These are phyloP conservation scores for Sander vitreus DNA, from an alignment of 2,113 vertebrate genomes.

Conservation along the genomic window DNA sequence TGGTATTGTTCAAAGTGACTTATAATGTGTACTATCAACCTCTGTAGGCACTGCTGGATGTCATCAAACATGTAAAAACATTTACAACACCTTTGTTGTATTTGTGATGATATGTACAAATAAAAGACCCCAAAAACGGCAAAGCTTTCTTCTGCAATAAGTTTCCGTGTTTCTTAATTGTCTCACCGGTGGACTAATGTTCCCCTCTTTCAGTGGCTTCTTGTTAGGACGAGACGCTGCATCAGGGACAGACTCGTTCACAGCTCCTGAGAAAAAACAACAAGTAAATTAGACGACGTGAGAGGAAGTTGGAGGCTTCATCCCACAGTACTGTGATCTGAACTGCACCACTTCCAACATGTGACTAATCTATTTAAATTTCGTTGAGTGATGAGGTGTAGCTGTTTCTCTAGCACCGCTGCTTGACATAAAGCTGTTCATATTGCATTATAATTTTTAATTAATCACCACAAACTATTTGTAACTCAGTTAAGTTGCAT, in stretches of 20 bases:
- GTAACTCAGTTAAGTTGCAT: not conserved
- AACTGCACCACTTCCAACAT: not conserved
- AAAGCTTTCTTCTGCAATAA: not conserved
- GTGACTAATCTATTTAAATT: not conserved
- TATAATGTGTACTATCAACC: not conserved
- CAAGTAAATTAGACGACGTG: not conserved
- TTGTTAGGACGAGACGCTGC: not conserved
- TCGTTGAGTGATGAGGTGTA: too few species aligned
- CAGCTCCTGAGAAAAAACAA: not conserved
- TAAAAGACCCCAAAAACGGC: not conserved
- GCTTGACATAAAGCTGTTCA: not conserved
- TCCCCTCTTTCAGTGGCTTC: not conserved
- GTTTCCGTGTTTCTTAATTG: not conserved
- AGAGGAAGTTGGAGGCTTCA: not conserved
- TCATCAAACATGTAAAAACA: not conserved
- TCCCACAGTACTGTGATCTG: not conserved
- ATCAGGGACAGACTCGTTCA: not conserved
- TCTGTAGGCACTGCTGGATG: not conserved
- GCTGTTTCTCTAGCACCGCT: not conserved
- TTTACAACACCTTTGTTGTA: not conserved
- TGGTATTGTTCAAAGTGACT: not conserved
- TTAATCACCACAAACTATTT: not conserved
- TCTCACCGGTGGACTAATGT: conserved; percentile 23
- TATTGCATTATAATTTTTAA: not conserved
- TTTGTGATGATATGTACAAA: not conserved